Evolutionary conservation across 2,113 vertebrate genomes (phyloP).

Genomic region (Merops nubicus): DNA sequence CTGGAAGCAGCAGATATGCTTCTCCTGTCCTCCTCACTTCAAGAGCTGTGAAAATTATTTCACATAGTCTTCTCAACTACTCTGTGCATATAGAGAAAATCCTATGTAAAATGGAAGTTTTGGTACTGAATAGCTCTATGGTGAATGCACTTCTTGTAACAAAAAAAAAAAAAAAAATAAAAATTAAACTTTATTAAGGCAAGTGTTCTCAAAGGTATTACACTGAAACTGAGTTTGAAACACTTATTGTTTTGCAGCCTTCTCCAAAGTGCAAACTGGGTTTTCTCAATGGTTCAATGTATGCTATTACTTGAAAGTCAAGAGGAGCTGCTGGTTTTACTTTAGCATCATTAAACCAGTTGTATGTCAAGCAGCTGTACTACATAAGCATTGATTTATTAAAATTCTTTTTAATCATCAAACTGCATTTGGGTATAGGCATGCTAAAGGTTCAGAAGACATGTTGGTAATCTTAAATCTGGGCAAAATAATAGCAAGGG

Average conservation of each 20-base stretch:
- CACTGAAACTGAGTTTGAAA: background rate
- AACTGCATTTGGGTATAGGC: background rate
- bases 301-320: background rate
- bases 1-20: background rate
- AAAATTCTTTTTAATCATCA: background rate
- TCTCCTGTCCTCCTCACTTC: background rate
- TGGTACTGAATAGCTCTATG: background rate
- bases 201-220: background rate
- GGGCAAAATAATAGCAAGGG: background rate
- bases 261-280: background rate
- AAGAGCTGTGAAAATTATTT: background rate
- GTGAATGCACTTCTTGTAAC: background rate
- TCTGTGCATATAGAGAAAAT: background rate
- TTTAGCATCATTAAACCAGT: background rate
- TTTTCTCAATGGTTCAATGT: background rate
- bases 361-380: background rate
- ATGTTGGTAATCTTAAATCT: background rate
- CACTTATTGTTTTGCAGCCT: background rate
- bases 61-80: background rate
- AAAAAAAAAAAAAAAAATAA: fast-evolving
- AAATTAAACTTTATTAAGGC: background rate
- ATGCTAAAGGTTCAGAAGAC: background rate
- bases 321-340: background rate
- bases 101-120: background rate
- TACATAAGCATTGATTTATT: background rate